Conservation (phyloP, 2,113 vertebrate species). For the Hylia prasina region DNA sequence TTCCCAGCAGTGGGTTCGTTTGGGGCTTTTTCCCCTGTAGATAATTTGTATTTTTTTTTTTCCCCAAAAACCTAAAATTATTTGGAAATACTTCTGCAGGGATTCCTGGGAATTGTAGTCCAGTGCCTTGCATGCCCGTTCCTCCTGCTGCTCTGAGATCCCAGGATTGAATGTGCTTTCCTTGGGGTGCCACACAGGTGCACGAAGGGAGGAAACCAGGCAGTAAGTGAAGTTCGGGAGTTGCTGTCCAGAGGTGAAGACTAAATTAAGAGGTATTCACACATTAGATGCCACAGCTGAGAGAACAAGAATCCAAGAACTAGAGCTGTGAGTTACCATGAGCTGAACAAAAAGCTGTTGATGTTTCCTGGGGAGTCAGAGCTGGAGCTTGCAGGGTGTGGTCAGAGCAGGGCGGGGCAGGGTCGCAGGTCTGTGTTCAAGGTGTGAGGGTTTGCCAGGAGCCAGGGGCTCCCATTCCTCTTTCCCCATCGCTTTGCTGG, state of each 20-base stretch:
- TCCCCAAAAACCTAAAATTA: rapidly evolving
- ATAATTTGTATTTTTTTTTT: neutral
- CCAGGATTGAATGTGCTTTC: rapidly evolving
- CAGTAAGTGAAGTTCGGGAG: neutral
- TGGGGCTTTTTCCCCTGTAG: rapidly evolving
- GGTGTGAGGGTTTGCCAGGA: neutral
- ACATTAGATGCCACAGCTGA: neutral
- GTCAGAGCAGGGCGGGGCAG: neutral
- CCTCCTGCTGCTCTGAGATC: neutral
- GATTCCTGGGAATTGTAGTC: neutral
- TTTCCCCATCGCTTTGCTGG: neutral
- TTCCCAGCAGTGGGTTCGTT: neutral
- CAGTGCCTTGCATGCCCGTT: neutral
- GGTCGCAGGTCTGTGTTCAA: rapidly evolving
- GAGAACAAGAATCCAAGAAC: neutral
- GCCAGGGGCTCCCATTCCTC: neutral
- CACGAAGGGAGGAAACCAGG: neutral
- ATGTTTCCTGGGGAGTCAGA: neutral
- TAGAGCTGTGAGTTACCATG: neutral
- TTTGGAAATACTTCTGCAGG: neutral
- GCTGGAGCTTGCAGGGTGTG: neutral
- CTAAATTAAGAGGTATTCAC: neutral
- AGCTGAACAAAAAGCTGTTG: neutral
- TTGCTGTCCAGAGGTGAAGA: neutral
- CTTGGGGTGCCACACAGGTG: rapidly evolving